phyloP scores from a whole-genome alignment of 2,113 vertebrate species.

The Lophura nycthemera region DNA sequence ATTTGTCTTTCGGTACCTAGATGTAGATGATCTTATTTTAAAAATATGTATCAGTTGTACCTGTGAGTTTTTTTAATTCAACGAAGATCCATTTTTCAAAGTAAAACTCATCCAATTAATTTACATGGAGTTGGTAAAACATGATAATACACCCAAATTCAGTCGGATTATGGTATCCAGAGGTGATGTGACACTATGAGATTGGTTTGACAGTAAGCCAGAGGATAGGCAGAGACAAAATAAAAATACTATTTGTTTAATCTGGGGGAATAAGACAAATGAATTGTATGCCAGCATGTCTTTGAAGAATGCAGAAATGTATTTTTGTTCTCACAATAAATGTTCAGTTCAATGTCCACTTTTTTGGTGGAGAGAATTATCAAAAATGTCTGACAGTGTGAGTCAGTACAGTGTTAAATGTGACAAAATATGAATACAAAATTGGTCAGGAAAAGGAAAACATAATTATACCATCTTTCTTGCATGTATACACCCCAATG shows the following conservation, averaged over 20 bases:
- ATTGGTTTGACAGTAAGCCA: not conserved
- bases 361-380: not conserved
- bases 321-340: not conserved
- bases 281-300: not conserved
- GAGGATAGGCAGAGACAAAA: not conserved
- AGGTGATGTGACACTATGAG: not conserved
- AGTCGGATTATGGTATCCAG: not conserved
- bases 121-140: not conserved
- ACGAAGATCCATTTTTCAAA: not conserved
- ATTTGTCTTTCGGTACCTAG: not conserved
- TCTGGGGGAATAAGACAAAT: not conserved
- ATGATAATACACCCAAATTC: not conserved
- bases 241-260: not conserved
- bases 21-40: not conserved
- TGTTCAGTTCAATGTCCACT: not conserved
- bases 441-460: not conserved
- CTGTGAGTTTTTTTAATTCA: not conserved
- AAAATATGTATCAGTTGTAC: not conserved
- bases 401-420: not conserved
- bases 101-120: not conserved
- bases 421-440: not conserved
- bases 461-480: accelerated
- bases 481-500: not conserved
- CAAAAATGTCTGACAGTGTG: not conserved
- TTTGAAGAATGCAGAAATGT: not conserved